Evolutionary conservation across 2,113 vertebrate species (phyloP).

Genomic region (Chrysochloris asiatica): DNA sequence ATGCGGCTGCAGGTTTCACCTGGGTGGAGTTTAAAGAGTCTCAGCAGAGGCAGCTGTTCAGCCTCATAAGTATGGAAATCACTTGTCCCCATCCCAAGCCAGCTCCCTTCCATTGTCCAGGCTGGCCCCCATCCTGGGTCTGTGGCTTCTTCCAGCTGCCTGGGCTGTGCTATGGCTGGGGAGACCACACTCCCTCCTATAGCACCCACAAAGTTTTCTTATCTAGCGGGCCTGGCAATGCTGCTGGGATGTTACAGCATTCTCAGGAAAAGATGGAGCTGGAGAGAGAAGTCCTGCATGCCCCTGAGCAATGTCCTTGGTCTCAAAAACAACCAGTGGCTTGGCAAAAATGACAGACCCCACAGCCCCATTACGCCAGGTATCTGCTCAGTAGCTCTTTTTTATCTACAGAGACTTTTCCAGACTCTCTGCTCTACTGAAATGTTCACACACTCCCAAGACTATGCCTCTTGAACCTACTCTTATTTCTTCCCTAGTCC

Average conservation of each 20-base stretch:
- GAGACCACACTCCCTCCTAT: neutral
- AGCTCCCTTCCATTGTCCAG: neutral
- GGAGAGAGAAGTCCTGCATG: neutral
- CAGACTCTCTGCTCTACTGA: neutral
- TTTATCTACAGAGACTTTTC: neutral
- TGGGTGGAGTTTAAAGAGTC: conserved; percentile 89
- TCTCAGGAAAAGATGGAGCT: neutral
- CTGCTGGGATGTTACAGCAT: neutral
- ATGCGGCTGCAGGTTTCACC: conserved; percentile 86
- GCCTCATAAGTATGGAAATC: conserved; percentile 76
- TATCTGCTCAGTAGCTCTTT: neutral
- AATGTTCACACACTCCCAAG: neutral
- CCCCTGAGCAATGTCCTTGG: neutral
- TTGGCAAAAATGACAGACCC: neutral
- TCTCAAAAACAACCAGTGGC: neutral
- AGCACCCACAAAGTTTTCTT: neutral
- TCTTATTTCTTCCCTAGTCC: neutral
- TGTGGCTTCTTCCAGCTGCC: neutral
- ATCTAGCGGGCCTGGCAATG: neutral
- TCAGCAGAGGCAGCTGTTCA: conserved; percentile 87
- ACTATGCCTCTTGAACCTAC: neutral
- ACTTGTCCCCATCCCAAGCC: conserved; percentile 61
- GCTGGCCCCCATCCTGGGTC: conserved; percentile 17
- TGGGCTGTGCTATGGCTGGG: neutral
- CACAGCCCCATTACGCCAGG: neutral